phyloP scores from a whole-genome alignment of 1,140 invertebrate genomes.

The Sesamia nonagrioides region DNA sequence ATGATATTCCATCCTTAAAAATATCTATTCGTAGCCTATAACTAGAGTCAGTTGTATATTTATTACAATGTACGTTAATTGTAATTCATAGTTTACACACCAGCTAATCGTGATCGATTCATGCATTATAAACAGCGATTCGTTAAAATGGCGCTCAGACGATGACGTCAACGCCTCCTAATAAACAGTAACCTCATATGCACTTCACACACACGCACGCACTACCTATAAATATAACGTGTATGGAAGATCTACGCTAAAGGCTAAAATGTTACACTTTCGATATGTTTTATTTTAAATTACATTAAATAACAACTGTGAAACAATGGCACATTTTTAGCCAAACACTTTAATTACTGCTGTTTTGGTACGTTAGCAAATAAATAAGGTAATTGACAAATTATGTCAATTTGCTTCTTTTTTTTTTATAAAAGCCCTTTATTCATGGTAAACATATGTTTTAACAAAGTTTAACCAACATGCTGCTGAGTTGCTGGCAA shows the following conservation, averaged over 20 bases:
- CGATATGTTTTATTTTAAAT: constrained; percentile 84
- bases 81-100: constrained; percentile 74
- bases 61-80: constrained; percentile 71
- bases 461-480: not conserved
- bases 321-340: constrained; percentile 82
- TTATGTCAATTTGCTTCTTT: constrained; percentile 26
- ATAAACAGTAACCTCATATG: constrained; percentile 50
- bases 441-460: too few species aligned
- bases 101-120: constrained; percentile 56
- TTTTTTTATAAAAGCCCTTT: not conserved
- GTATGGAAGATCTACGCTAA: constrained; percentile 86
- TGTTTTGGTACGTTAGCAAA: constrained; percentile 52
- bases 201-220: constrained; percentile 71
- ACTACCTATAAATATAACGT: constrained; percentile 71
- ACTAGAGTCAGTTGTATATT: constrained; percentile 85
- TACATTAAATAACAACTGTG: constrained; percentile 77
- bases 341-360: constrained; percentile 63
- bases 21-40: constrained; percentile 84
- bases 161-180: constrained; percentile 23
- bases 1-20: constrained; percentile 86
- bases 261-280: constrained; percentile 82
- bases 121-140: constrained; percentile 59
- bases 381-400: constrained; percentile 52
- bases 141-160: constrained; percentile 40
- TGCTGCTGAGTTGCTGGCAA: too few species aligned